phyloP scores from a whole-genome alignment of 2,113 vertebrate genomes.

The Tapirus terrestris region DNA sequence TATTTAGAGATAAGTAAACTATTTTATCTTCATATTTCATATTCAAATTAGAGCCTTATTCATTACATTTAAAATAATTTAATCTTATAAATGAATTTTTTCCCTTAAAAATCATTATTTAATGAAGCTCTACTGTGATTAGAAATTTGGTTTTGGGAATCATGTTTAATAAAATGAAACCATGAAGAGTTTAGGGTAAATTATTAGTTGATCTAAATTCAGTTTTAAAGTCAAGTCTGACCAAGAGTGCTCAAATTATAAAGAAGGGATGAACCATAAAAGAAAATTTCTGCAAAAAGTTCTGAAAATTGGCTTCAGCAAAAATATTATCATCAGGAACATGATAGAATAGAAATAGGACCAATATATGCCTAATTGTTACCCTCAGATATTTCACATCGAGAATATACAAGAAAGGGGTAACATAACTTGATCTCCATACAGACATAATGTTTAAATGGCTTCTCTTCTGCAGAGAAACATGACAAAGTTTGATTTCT shows the following conservation, averaged over 20 bases:
- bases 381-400: background rate
- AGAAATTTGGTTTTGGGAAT: background rate
- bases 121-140: background rate
- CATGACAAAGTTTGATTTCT: background rate
- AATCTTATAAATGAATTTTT: background rate
- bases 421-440: background rate
- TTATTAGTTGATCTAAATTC: background rate
- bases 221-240: background rate
- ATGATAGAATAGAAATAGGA: background rate
- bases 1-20: background rate
- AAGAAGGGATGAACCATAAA: background rate
- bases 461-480: background rate
- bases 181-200: background rate
- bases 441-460: background rate
- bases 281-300: background rate
- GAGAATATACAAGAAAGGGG: background rate
- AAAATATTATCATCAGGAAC: background rate
- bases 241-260: background rate
- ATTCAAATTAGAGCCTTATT: background rate
- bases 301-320: background rate
- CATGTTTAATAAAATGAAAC: background rate
- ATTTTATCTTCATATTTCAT: background rate
- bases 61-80: background rate
- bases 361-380: background rate
- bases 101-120: background rate